Evolutionary conservation across 2,888 invertebrate genomes (phyloP).

Genomic region (Calephelis perditalis): DNA sequence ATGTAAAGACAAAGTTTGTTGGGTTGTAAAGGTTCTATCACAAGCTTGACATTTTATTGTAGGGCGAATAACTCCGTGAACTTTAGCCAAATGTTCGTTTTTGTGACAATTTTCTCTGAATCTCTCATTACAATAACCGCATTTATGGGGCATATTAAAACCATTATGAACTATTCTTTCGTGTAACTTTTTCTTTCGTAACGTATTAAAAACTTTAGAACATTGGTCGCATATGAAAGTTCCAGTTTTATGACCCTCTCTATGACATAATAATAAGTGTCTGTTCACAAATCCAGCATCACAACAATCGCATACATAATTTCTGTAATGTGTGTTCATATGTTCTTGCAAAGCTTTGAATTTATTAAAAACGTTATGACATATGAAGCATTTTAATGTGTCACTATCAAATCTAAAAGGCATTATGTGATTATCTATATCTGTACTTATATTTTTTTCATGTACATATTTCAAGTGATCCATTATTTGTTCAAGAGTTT

Average conservation of each 20-base stretch:
- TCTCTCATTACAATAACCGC: conserved; percentile 41
- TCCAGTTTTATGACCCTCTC: conserved; percentile 32
- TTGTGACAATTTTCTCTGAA: conserved; percentile 40
- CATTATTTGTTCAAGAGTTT: conserved; percentile 39
- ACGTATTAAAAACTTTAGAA: conserved; percentile 34
- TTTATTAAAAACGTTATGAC: conserved; percentile 38
- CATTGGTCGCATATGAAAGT: conserved; percentile 37
- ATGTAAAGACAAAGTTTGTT: conserved; percentile 38
- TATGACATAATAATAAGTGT: conserved; percentile 32
- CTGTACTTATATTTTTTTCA: conserved; percentile 36
- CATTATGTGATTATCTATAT: conserved; percentile 46
- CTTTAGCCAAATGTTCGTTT: conserved; percentile 39
- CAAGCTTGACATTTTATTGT: conserved; percentile 43
- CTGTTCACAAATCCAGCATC: conserved; percentile 41
- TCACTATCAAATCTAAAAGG: conserved; percentile 48
- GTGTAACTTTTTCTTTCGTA: conserved; percentile 36
- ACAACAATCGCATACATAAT: conserved; percentile 45
- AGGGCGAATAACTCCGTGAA: conserved; percentile 38
- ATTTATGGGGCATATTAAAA: conserved; percentile 36
- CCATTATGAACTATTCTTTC: conserved; percentile 31
- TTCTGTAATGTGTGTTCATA: conserved; percentile 48
- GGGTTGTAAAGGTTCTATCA: conserved; percentile 36
- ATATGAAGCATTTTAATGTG: conserved; percentile 41
- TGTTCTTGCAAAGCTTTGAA: conserved; percentile 45
- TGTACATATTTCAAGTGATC: conserved; percentile 42